Base-by-base conservation (phyloP, 1,140 invertebrate species). In the Stenopsyche tienmushanensis region DNA sequence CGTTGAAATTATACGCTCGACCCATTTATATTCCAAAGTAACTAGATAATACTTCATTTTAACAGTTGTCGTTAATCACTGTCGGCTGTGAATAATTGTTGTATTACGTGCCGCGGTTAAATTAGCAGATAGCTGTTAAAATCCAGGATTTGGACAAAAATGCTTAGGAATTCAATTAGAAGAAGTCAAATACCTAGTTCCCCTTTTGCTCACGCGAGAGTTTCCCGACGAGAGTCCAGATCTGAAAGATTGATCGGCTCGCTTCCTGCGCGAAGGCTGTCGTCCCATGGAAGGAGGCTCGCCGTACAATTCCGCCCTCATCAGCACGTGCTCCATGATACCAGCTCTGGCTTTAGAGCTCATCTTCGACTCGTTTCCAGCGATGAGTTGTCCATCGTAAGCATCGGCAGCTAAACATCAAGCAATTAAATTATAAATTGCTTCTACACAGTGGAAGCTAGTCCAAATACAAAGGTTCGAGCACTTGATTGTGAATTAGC, bases 261-360 rank as follows among this genome's bases (percentile, higher is more conserved):
- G 24, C 62, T 70, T 70, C 18, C 53, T 54, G 1, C 73, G 73
- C 21, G 72, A 58, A 0, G 77, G 71, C 1, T 79, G 62, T 2
- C 73, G 71, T 60, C 78, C 78, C 74, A 80, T 80, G 0, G 80
- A 77, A 18, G 80, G 78, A 17, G 80, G 78, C 60, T 80, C 80
- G 7, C 78, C 79, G 53, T 80, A 81, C 62, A 80, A 65, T 70
- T 80, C 79, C 20, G 80, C 77, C 44, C 80, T 73, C 79, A 80
- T 78, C 53, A 81, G 76, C 24, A 81, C 72, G 42, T 80, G 80
- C 52, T 81, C 77, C 5, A 81, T 71, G 2, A 39, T 52, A 65
- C 79, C 78, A 15, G 59, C 5, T n/a, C 74, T 42, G 15, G 66
- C 15, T 21, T 18, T 18, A 15, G 10, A 10, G 7, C 44, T 20